These are phyloP conservation scores for Ceryle rudis DNA, from an alignment of 2,797 vertebrate genomes.

Conservation along the genomic window DNA sequence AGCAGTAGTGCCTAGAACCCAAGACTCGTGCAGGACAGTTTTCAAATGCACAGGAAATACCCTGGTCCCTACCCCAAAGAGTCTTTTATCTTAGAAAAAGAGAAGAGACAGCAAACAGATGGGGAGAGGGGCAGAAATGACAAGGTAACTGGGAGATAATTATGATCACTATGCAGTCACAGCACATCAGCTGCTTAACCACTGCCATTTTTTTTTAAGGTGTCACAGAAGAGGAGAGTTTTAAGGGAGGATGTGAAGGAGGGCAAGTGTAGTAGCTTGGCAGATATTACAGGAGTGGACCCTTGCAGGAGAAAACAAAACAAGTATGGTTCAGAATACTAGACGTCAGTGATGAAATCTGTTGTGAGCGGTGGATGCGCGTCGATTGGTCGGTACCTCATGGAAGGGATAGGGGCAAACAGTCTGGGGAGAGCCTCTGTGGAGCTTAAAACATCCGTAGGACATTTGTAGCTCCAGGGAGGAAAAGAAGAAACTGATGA, in stretches of 20 bases:
- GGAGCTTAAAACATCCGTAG: not conserved
- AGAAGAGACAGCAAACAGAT: conserved; percentile 63
- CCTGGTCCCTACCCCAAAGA: not conserved
- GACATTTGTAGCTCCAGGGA: not conserved
- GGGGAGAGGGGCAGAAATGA: conserved; percentile 61
- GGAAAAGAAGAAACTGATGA: not conserved
- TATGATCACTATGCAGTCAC: conserved; percentile 63
- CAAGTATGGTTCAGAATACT: not conserved
- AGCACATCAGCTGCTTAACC: conserved; percentile 66
- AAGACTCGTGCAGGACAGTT: not conserved
- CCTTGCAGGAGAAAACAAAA: not conserved
- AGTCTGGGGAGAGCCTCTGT: not conserved
- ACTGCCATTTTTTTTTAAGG: conserved; percentile 57
- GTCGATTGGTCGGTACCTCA: not conserved
- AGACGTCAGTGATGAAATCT: not conserved
- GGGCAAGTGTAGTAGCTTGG: not conserved
- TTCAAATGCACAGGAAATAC: not conserved
- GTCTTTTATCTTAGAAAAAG: conserved; percentile 46
- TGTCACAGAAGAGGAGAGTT: conserved; percentile 45
- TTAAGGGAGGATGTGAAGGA: conserved; percentile 52
- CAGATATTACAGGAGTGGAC: not conserved
- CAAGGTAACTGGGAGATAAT: conserved; percentile 68
- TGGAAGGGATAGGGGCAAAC: not conserved
- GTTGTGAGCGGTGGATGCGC: not conserved
- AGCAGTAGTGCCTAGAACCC: not conserved